Evolutionary conservation across 1,140 invertebrate species (phyloP), one percentile per base, ranked within the genome.

Genomic region (Pemphigus obesinymphae): DNA sequence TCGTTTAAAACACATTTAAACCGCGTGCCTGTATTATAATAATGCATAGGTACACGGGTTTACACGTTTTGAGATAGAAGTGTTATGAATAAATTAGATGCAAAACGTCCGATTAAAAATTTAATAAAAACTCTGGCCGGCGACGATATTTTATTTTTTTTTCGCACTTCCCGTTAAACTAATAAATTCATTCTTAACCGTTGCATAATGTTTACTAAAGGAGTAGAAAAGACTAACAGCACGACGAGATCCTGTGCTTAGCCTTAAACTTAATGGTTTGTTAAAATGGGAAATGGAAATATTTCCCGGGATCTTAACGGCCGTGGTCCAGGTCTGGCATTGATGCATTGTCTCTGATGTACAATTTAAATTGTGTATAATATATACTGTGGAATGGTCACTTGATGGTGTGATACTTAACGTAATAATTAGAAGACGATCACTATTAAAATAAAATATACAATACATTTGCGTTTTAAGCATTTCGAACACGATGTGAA

Each of bases 221-320:
- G 31, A 23, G 34, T 1, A 7, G n/a, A 53, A 75, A 26, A 78
- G 20, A 7, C 6, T n/a, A 26, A 50, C 26, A 73, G 13, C 29
- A n/a, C 26, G 17, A 73, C 68, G 13, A 72, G 15, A n/a, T 3
- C 10, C 70, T 3, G 50, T 23, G 29, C 20, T 55, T 40, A 29
- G 23, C 20, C 50, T 78, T 26, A 58, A 37, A 78, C 31, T 58
- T 58, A 58, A 78, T 58, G 53, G 50, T 17, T 58, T 17, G 73
- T 76, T 76, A 53, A n/a, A 37, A 37, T 40, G 50, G 53, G 31
- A 78, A 58, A 76, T 55, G 50, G 31, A 76, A 58, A 55, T 58
- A 58, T 78, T 78, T 58, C 73, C 11, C 23, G 73, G 50, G 48
- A 23, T 23, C 50, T 37, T 58, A 78, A 78, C 40, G 73, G 73